Base-by-base conservation (phyloP, 23 tunicate genomes). In the Phallusia fumigata region DNA sequence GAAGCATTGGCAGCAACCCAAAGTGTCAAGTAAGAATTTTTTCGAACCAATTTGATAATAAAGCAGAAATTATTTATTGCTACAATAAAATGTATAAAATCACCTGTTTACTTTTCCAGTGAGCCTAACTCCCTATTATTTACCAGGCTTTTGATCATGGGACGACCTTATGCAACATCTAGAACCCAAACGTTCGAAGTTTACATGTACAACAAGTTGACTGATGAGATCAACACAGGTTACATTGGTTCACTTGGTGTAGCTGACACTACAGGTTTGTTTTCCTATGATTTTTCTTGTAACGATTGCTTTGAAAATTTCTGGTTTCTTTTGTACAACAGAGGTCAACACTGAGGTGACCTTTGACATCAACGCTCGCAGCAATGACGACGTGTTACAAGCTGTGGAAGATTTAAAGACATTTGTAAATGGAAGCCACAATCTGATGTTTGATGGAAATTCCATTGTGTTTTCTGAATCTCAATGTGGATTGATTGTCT, bases 1-100 rank as follows among this genome's bases (percentile, higher is more conserved):
- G 28, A 22, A 58, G 69, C 69, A 58, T 58, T 24, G 69, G 69
- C 69, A 58, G 69, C 69, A 58, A 58, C 69, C 28, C 69, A 58
- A 58, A 58, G 15, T 21, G 69, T 24, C 16, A 58, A 16, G 69
- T 58, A 21, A 58, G 69, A 8, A 24, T 16, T 40, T 40, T 40
- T n/a, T n/a, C n/a, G n/a, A n/a, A n/a, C n/a, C n/a, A n/a, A n/a
- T n/a, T n/a, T n/a, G n/a, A n/a, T n/a, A n/a, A n/a, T n/a, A n/a
- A n/a, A n/a, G n/a, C n/a, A n/a, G n/a, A n/a, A n/a, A n/a, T n/a
- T n/a, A n/a, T n/a, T n/a, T n/a, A n/a, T n/a, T n/a, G n/a, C n/a
- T 40, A 10, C 47, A 40, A 40, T 3, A 40, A 40, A 40, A 40
- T 10, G 5, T 40, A 3, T 40, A n/a, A n/a, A n/a, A 10, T 40